These are phyloP conservation scores for Rhinoptilus africanus DNA, from an alignment of 2,113 vertebrate genomes.

Conservation along the genomic window DNA sequence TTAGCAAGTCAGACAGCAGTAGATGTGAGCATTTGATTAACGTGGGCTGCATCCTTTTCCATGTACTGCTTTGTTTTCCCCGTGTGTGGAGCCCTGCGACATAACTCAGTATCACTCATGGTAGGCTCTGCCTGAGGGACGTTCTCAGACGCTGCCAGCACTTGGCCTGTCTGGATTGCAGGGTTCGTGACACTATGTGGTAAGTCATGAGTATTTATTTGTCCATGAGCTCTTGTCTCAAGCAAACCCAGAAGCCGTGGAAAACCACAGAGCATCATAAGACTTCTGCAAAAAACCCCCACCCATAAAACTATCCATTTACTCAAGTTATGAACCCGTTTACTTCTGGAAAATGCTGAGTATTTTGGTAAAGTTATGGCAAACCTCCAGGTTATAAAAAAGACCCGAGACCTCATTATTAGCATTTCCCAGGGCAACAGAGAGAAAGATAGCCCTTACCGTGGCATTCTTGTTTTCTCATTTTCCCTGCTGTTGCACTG, in stretches of 20 bases:
- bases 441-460: not conserved
- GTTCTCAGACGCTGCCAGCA: not conserved
- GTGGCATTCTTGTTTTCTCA: not conserved
- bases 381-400: not conserved
- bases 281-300: not conserved
- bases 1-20: not conserved
- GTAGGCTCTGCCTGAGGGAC: not conserved
- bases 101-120: not conserved
- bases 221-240: not conserved
- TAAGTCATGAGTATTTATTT: not conserved
- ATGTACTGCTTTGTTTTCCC: not conserved
- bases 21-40: not conserved
- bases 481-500: not conserved
- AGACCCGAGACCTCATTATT: not conserved
- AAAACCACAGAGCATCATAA: conserved; percentile 28
- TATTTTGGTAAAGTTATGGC: not conserved
- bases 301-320: not conserved
- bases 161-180: not conserved
- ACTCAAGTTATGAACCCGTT: not conserved
- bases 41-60: not conserved
- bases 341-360: not conserved
- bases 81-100: not conserved
- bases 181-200: not conserved
- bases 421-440: not conserved
- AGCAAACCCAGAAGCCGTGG: not conserved